A percentile compares a stretch with the other conserved stretches of the same genome.
Conservation (phyloP, 2,888 invertebrate genomes). For the Acanthoscelides obtectus region DNA sequence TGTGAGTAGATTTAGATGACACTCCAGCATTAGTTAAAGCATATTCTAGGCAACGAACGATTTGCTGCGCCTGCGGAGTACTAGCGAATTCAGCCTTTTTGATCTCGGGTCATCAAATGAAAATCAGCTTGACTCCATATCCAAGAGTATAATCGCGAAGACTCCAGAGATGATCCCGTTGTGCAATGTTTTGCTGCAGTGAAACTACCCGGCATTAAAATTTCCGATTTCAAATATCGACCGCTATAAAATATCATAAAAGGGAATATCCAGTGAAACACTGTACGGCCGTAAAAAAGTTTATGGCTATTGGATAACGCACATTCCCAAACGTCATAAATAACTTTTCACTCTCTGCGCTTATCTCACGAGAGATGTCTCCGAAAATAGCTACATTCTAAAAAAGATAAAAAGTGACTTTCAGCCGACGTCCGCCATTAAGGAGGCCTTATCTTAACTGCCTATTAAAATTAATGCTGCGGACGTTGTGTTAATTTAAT, state of each 20-base stretch:
- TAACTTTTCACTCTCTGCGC: neutral
- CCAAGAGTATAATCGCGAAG: too few species aligned
- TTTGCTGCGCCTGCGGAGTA: too few species aligned
- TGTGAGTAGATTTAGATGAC: too few species aligned
- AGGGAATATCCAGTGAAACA: neutral
- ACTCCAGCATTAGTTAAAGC: too few species aligned
- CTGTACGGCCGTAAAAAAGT: neutral
- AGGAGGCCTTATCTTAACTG: neutral
- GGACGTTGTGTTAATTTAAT: neutral
- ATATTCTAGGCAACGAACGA: too few species aligned
- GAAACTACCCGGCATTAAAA: neutral
- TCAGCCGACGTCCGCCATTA: neutral
- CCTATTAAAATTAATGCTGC: neutral
- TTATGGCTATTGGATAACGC: neutral
- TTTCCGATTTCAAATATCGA: neutral
- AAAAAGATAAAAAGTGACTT: neutral
- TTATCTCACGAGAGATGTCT: neutral
- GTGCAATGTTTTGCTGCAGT: too few species aligned
- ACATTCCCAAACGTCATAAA: neutral
- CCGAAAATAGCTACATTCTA: neutral
- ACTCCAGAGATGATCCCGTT: too few species aligned
- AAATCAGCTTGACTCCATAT: too few species aligned
- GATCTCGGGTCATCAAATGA: too few species aligned
- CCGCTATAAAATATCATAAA: neutral
- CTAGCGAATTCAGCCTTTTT: too few species aligned